A percentile compares a stretch with the other conserved stretches of the same genome.
These are phyloP conservation scores for Drosophila athabasca DNA, from an alignment of 1,140 invertebrate genomes.

Conservation along the genomic window DNA sequence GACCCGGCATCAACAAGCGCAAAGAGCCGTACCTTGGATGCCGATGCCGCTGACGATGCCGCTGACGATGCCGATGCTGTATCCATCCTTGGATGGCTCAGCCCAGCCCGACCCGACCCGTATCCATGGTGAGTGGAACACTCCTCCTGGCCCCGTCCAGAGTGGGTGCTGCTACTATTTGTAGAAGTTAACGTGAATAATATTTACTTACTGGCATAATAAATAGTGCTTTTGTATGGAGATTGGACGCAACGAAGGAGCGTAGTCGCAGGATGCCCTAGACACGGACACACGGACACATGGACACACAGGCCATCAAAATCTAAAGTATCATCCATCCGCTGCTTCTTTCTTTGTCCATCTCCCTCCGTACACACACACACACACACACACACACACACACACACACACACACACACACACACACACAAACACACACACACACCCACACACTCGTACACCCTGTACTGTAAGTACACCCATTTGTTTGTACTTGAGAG, in stretches of 20 bases:
- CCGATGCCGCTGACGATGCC: no score
- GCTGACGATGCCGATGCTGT: no score
- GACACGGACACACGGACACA: slow-evolving; percentile 26
- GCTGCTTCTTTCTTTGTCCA: background rate
- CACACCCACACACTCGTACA: slow-evolving; percentile 13
- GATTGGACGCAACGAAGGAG: slow-evolving; percentile 20
- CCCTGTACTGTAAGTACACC: slow-evolving; percentile 39
- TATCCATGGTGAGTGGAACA: background rate
- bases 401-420: slow-evolving; percentile 10
- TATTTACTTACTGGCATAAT: slow-evolving; percentile 79
- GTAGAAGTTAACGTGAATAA: slow-evolving; percentile 77
- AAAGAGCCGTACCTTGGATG: slow-evolving; percentile 12
- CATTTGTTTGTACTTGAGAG: slow-evolving; percentile 68
- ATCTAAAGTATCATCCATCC: slow-evolving; percentile 46
- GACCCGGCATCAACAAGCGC: slow-evolving; percentile 30
- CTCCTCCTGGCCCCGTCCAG: slow-evolving; percentile 8
- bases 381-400: slow-evolving; percentile 7
- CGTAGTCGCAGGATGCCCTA: slow-evolving; percentile 27
- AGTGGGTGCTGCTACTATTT: slow-evolving; percentile 47
- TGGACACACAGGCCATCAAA: slow-evolving; percentile 54
- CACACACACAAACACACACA: background rate
- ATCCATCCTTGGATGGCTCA: no score
- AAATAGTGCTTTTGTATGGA: slow-evolving; percentile 68
- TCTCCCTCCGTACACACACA: slow-evolving; percentile 3
- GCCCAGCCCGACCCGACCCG: no score